Base-by-base conservation (phyloP, 2,888 invertebrate species). In the Crepidodera aurea region DNA sequence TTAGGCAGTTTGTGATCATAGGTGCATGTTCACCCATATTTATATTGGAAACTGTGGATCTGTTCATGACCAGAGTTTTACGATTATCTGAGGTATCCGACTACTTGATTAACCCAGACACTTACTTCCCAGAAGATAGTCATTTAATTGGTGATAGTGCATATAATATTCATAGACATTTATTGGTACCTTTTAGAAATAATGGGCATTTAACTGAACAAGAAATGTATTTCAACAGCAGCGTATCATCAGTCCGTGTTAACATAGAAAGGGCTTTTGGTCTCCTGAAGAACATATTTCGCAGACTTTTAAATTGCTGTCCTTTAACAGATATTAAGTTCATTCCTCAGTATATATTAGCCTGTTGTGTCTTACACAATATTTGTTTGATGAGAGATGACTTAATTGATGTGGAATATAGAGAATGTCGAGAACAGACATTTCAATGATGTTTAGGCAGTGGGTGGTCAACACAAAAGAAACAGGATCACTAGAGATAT, bases 331-430 rank as follows among this genome's bases (percentile, higher is more conserved):
- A 40, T 40, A 13, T 40, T 13, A n/a, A 40, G 5, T 40, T 40
- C 40, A 40, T 40, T 13, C 40, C 40, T 12, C 10, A 40, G 13
- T 40, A 2, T 13, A 13, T 40, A 6, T 2, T 40, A 5, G 40
- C 40, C 2, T 40, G 40, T 40, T 40, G 40, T 40, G 40, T 40
- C 5, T 1, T 40, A 13, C 40, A 40, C 40, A 40, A 40, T 40
- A 13, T 40, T 40, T 40, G 40, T 40, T 1, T 2, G 2, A 40
- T 40, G 40, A 40, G 40, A 40, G 12, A 5, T 40, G 40, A 40
- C 13, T 40, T 40, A 1, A 40, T 40, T 2, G 40, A 40, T 40
- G 1, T 40, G 1, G 40, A 40, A 7, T 16, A 13, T 12, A 16
- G 1, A 2, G 1, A 40, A 40, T 18, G 7, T 16, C n/a, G n/a